phyloP scores from a whole-genome alignment of 2,797 vertebrate genomes.

The Enteromius viviparus region DNA sequence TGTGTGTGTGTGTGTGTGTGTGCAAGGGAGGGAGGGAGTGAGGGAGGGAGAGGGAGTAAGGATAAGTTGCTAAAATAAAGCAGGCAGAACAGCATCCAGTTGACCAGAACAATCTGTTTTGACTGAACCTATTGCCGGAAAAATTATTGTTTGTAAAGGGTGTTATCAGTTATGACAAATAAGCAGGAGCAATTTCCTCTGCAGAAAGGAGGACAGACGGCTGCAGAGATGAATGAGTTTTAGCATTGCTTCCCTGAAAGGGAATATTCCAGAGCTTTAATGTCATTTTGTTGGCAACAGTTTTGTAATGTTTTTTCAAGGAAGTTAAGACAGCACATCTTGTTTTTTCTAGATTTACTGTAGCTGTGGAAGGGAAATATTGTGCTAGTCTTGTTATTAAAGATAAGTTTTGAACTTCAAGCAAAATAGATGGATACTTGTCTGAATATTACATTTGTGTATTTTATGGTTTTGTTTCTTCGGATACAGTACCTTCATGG shows the following conservation, averaged over 20 bases:
- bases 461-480: not conserved
- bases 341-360: conserved; percentile 10
- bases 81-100: conserved; percentile 80
- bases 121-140: conserved; percentile 89
- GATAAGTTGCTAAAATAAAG: conserved; percentile 90
- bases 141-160: conserved; percentile 77
- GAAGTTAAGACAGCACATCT: not conserved
- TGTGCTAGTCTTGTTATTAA: not conserved
- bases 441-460: not conserved
- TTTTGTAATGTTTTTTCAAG: conserved; percentile 22
- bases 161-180: conserved; percentile 79
- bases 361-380: not conserved
- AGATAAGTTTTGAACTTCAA: conserved; percentile 11
- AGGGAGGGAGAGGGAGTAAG: conserved; percentile 79
- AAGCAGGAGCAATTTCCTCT: conserved; percentile 74
- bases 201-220: conserved; percentile 71
- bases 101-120: conserved; percentile 86
- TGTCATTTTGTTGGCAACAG: conserved; percentile 69
- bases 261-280: conserved; percentile 64
- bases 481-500: not conserved
- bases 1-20: not conserved
- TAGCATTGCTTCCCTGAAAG: conserved; percentile 32
- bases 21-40: conserved; percentile 72
- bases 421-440: not conserved
- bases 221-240: conserved; percentile 45